Conservation (phyloP, 2,113 vertebrate genomes). For the Coptodon bakossiorum region DNA sequence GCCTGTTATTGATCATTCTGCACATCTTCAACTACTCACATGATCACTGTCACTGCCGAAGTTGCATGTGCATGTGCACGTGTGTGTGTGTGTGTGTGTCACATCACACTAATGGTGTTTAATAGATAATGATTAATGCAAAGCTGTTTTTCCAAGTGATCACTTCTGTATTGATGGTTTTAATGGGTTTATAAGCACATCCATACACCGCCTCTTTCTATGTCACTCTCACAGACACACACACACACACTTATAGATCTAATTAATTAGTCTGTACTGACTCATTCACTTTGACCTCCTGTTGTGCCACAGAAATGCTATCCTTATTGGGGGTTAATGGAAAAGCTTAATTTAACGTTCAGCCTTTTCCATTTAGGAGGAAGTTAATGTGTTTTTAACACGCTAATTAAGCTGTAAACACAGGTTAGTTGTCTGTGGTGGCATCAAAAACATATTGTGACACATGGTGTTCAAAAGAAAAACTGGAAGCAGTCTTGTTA, state of each 20-base stretch:
- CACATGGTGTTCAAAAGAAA: neutral
- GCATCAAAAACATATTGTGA: neutral
- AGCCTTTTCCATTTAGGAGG: neutral
- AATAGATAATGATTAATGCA: constrained; percentile 50
- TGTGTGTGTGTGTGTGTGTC: neutral
- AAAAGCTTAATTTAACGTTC: constrained; percentile 7
- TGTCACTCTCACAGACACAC: neutral
- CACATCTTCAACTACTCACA: neutral
- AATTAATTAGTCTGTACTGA: constrained; percentile 23
- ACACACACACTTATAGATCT: neutral
- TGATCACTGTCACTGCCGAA: neutral
- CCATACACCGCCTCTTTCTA: neutral
- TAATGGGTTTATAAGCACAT: constrained; percentile 49
- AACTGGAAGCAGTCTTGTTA: neutral
- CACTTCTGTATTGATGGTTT: constrained; percentile 41
- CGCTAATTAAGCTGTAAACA: neutral
- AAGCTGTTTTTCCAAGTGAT: constrained; percentile 35
- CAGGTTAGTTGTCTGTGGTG: neutral
- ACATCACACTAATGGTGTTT: neutral
- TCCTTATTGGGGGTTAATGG: constrained; percentile 29
- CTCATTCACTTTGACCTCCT: neutral
- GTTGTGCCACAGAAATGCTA: neutral
- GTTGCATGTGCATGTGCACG: neutral
- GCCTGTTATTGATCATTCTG: neutral
- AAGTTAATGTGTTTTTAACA: constrained; percentile 1